phyloP scores from a whole-genome alignment of 2,113 vertebrate genomes.

The Melanotaenia duboulayi region DNA sequence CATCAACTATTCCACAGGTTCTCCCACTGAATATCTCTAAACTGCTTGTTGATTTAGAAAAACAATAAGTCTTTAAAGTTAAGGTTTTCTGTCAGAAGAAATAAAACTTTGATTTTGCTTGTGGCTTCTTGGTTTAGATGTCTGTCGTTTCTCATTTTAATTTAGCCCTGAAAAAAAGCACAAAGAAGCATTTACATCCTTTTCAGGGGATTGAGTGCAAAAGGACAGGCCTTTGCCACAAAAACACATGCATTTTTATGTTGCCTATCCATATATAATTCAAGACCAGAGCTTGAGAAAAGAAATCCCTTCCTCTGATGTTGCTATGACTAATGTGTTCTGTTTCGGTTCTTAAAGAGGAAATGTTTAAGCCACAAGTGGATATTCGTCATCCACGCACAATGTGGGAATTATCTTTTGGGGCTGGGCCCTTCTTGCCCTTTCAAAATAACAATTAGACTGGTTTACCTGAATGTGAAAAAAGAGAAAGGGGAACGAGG shows the following conservation, averaged over 20 bases:
- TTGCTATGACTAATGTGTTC: slow-evolving; percentile 25
- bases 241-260: background rate
- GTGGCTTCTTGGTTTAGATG: slow-evolving; percentile 36
- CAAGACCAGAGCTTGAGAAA: slow-evolving; percentile 3
- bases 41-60: background rate
- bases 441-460: slow-evolving; percentile 27
- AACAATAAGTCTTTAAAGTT: too few species aligned
- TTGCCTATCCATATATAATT: slow-evolving; percentile 26
- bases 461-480: slow-evolving; percentile 34
- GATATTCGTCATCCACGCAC: slow-evolving; percentile 35
- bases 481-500: slow-evolving; percentile 16
- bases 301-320: slow-evolving; percentile 17
- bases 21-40: slow-evolving; percentile 21
- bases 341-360: slow-evolving; percentile 20
- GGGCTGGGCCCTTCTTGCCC: background rate
- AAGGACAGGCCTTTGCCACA: slow-evolving; percentile 14
- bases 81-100: slow-evolving; percentile 16
- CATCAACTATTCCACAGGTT: slow-evolving; percentile 16
- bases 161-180: too few species aligned
- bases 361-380: slow-evolving; percentile 30
- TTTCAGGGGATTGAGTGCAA: slow-evolving; percentile 4
- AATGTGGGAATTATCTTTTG: slow-evolving; percentile 33
- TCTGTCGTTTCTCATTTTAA: slow-evolving; percentile 1
- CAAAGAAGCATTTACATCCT: slow-evolving; percentile 30
- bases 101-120: slow-evolving; percentile 20